phyloP scores from a whole-genome alignment of 2,113 vertebrate genomes.

The human region DNA sequence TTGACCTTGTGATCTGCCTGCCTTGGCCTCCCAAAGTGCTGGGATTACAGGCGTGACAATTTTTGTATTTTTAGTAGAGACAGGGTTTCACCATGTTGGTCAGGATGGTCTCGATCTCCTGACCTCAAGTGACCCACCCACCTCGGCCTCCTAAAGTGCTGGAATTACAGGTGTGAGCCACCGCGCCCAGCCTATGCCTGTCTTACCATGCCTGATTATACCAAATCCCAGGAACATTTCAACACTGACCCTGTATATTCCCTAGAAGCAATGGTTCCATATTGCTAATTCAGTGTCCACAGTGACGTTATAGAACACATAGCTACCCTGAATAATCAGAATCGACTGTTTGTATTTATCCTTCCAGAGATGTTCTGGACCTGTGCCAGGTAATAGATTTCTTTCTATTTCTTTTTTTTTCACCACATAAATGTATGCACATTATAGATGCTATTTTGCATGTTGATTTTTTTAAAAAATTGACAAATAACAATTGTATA shows the following conservation, averaged over 20 bases:
- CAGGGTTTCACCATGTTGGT: no score
- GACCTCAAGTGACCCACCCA: no score
- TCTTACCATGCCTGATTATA: not conserved
- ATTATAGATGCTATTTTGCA: not conserved
- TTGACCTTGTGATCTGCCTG: no score
- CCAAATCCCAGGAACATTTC: not conserved
- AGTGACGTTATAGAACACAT: not conserved
- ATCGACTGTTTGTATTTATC: not conserved
- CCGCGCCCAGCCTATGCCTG: no score
- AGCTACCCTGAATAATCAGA: not conserved
- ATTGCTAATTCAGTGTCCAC: not conserved
- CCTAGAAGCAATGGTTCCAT: not conserved
- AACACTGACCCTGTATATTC: not conserved
- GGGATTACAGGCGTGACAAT: no score
- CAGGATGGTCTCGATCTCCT: no score
- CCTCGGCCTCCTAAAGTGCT: no score
- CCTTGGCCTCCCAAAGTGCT: no score
- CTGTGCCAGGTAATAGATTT: not conserved
- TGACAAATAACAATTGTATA: not conserved
- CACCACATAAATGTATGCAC: not conserved
- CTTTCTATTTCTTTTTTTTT: not conserved
- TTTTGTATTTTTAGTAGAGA: no score
- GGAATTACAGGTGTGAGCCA: no score
- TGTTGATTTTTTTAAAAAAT: not conserved
- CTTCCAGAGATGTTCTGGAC: not conserved